Evolutionary conservation across 2,888 invertebrate genomes (phyloP).

Genomic region (Tinea pellionella): DNA sequence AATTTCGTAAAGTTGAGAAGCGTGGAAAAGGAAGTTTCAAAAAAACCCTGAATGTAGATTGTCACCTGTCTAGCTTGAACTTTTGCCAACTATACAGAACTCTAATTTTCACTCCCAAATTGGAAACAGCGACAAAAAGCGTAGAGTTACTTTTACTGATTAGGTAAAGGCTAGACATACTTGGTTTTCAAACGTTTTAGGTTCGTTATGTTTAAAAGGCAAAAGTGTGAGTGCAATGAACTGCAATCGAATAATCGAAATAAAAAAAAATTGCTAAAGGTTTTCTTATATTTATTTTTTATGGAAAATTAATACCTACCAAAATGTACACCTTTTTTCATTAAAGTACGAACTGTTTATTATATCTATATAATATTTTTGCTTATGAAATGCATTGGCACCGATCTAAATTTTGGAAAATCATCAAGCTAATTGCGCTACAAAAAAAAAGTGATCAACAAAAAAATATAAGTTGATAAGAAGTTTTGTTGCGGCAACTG

Average conservation of each 20-base stretch:
- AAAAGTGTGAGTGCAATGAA: not conserved
- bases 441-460: too few species aligned
- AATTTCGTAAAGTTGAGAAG: not conserved
- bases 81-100: slow-evolving; percentile 7
- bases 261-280: too few species aligned
- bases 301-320: too few species aligned
- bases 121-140: not conserved
- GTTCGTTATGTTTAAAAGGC: not conserved
- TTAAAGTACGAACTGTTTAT: too few species aligned
- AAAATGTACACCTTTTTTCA: too few species aligned
- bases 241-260: too few species aligned
- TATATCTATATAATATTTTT: too few species aligned
- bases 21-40: not conserved
- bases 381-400: too few species aligned
- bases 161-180: slow-evolving; percentile 8
- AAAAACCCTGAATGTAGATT: not conserved
- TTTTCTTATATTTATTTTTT: too few species aligned
- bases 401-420: too few species aligned
- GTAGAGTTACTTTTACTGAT: slow-evolving; percentile 4
- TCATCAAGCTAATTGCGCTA: too few species aligned
- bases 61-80: not conserved
- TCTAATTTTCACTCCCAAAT: slow-evolving; percentile 3
- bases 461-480: not conserved
- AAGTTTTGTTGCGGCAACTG: slow-evolving; percentile 5
- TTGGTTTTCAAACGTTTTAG: not conserved